These are phyloP conservation scores for Peromyscus aztecus DNA, from an alignment of 2,797 vertebrate genomes.

Conservation along the genomic window DNA sequence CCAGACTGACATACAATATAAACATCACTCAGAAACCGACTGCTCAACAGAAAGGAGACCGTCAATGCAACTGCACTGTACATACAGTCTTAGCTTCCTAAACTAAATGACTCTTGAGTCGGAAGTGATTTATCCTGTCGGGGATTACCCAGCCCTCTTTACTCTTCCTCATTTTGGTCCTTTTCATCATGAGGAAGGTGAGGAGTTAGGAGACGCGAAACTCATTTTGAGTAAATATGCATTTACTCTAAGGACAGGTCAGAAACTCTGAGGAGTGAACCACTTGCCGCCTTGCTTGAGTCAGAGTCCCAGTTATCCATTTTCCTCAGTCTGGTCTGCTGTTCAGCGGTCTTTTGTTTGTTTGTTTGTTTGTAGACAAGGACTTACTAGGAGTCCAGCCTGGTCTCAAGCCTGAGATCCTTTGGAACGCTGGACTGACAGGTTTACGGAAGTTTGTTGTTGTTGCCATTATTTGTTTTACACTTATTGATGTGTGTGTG, in stretches of 20 bases:
- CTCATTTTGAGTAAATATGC: too few species aligned
- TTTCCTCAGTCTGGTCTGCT: slow-evolving; percentile 1
- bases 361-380: neutral
- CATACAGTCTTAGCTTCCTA: neutral
- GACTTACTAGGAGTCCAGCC: neutral
- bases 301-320: slow-evolving; percentile 17
- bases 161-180: slow-evolving; percentile 19
- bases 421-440: neutral
- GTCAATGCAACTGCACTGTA: neutral
- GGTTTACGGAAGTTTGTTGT: slow-evolving; percentile 36
- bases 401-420: neutral
- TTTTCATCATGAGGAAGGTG: slow-evolving; percentile 46
- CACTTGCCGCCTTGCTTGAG: neutral
- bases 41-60: neutral
- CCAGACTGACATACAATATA: neutral
- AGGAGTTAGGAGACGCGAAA: slow-evolving; percentile 49
- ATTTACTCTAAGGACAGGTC: slow-evolving; percentile 59
- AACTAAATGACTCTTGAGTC: neutral
- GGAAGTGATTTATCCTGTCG: neutral
- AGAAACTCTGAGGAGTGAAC: neutral
- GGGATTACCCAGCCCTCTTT: neutral
- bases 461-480: neutral
- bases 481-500: neutral
- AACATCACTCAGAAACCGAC: neutral
- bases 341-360: neutral